Percentiles rank a stretch among this genome's conserved stretches.
phyloP scores from a whole-genome alignment of 2,888 invertebrate species.

The Synanthedon myopaeformis region DNA sequence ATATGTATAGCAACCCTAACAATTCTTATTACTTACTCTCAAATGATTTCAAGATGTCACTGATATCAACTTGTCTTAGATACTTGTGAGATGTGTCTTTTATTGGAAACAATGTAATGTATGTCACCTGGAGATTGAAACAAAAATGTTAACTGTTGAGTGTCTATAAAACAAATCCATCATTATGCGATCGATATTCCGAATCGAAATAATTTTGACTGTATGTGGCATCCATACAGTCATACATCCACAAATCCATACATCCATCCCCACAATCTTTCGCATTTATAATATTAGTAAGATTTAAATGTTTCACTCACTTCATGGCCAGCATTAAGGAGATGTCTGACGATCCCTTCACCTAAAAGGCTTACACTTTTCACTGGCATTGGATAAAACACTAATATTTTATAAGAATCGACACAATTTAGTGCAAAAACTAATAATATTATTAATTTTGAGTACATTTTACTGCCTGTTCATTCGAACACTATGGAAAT shows the following conservation, averaged over 20 bases:
- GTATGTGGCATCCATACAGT: too few species aligned
- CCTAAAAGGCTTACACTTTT: slow-evolving; percentile 22
- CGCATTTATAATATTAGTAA: too few species aligned
- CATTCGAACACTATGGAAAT: too few species aligned
- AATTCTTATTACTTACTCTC: background rate
- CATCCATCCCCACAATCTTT: too few species aligned
- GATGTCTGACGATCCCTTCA: slow-evolving; percentile 15
- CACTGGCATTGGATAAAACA: slow-evolving; percentile 16
- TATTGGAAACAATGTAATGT: background rate
- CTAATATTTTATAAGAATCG: slow-evolving; percentile 17
- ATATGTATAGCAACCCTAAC: too few species aligned
- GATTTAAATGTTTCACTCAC: slow-evolving; percentile 9
- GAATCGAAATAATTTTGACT: too few species aligned
- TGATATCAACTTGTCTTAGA: background rate
- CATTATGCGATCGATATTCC: too few species aligned
- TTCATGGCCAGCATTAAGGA: slow-evolving; percentile 26
- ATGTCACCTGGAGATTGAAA: background rate
- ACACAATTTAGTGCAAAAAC: slow-evolving; percentile 1
- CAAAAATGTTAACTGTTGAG: too few species aligned
- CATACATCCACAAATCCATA: too few species aligned
- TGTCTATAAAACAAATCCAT: too few species aligned
- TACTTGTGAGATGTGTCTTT: background rate
- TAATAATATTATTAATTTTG: background rate
- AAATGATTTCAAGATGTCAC: background rate
- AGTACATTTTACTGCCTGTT: background rate